Evolutionary conservation across 2,888 invertebrate species (phyloP).

Genomic region (Uloborus plumipes): DNA sequence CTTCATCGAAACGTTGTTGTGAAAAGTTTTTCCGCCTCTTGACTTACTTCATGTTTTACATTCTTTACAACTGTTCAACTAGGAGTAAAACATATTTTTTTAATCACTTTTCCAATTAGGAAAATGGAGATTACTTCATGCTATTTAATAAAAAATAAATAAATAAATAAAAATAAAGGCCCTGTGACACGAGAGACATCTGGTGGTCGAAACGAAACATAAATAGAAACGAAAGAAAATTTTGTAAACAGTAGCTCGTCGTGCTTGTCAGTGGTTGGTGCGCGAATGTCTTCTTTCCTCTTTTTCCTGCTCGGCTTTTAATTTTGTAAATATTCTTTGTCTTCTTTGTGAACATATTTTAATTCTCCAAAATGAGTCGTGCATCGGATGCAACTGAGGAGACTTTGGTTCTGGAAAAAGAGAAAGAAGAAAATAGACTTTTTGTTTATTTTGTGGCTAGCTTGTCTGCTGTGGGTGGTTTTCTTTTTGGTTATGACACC

Average conservation of each 20-base stretch:
- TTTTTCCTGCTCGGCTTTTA: not conserved
- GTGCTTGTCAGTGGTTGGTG: not conserved
- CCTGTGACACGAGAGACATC: not conserved
- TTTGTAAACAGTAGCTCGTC: not conserved
- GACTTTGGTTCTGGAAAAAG: constrained; percentile 33
- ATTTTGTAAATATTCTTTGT: not conserved
- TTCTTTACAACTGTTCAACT: no score
- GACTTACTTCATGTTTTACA: no score
- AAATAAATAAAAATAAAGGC: no score
- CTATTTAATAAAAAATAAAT: no score
- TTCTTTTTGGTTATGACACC: constrained; percentile 77
- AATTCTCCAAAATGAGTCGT: constrained; percentile 7
- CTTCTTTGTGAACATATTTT: not conserved
- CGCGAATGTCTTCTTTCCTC: not conserved
- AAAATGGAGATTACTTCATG: no score
- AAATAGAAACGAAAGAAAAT: not conserved
- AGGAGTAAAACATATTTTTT: no score
- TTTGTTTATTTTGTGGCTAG: constrained; percentile 71
- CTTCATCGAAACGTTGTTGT: no score
- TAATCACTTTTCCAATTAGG: no score
- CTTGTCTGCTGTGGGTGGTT: constrained; percentile 74
- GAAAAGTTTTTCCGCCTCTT: no score
- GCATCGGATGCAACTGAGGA: constrained; percentile 26
- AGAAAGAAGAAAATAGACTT: constrained; percentile 4
- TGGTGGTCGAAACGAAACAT: not conserved